These are phyloP conservation scores for Allophyes oxyacanthae DNA, from an alignment of 2,888 invertebrate genomes.

Conservation along the genomic window DNA sequence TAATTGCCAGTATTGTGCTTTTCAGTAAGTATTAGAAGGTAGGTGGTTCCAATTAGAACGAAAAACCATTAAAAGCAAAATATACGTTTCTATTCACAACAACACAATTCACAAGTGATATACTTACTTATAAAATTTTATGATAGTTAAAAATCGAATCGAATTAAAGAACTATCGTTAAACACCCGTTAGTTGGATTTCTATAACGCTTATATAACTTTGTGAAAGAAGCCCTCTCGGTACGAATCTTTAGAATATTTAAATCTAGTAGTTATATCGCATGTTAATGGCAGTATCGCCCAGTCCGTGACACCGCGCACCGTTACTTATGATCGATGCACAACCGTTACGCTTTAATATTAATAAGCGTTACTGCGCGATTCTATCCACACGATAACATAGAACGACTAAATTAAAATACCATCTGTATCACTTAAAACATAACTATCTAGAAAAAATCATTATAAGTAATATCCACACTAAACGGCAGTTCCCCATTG, in stretches of 20 bases:
- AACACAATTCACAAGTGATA: too few relatives aligned
- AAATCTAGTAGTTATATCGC: constrained; percentile 32
- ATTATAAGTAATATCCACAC: constrained; percentile 2
- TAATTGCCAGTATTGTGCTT: too few relatives aligned
- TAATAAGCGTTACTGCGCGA: constrained; percentile 62
- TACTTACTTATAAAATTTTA: too few relatives aligned
- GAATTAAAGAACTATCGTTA: too few relatives aligned
- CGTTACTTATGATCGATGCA: constrained; percentile 75
- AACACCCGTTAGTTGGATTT: background rate
- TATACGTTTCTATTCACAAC: too few relatives aligned
- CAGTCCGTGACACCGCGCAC: constrained; percentile 65
- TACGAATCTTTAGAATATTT: constrained; percentile 27
- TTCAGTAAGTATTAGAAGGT: too few relatives aligned
- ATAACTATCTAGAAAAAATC: constrained; percentile 8
- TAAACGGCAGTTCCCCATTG: constrained; percentile 27
- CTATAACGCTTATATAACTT: constrained; percentile 31
- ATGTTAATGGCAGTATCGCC: constrained; percentile 48
- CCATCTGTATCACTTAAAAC: constrained; percentile 31
- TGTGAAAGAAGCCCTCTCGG: constrained; percentile 34
- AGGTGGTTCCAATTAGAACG: too few relatives aligned
- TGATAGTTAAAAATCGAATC: too few relatives aligned
- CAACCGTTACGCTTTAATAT: constrained; percentile 64
- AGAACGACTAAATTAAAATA: constrained; percentile 50
- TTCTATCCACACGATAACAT: constrained; percentile 66
- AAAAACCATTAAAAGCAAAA: too few relatives aligned